phyloP scores from a whole-genome alignment of 2,797 vertebrate genomes.

The Aldrovandia affinis region DNA sequence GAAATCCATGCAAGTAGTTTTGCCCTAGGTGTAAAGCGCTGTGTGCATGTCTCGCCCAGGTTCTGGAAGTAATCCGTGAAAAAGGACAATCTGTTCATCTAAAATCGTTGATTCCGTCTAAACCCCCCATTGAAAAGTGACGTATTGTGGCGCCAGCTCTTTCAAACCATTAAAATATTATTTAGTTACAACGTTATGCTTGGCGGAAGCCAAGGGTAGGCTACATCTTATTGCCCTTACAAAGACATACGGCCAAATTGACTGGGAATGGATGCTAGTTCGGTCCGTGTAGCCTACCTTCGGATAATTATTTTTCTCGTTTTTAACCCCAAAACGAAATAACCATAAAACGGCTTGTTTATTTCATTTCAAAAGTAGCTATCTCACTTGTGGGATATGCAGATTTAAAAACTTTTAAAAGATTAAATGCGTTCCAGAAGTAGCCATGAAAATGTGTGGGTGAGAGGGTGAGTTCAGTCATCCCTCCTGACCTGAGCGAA shows the following conservation, averaged over 20 bases:
- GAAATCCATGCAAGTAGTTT: background rate
- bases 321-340: too few species aligned
- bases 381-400: too few species aligned
- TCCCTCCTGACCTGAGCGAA: too few species aligned
- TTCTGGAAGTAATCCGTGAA: background rate
- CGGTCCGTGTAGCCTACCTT: too few species aligned
- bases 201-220: background rate
- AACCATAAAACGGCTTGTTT: too few species aligned
- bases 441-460: too few species aligned
- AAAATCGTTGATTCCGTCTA: background rate
- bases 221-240: too few species aligned
- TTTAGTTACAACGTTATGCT: background rate
- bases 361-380: too few species aligned
- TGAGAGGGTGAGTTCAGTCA: too few species aligned
- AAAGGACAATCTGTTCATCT: background rate
- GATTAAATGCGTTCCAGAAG: too few species aligned
- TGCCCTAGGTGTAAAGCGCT: conserved; percentile 12
- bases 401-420: too few species aligned
- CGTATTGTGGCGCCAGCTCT: background rate
- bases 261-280: background rate
- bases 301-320: too few species aligned
- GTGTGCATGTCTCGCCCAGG: conserved; percentile 13
- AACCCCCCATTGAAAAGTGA: background rate
- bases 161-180: background rate
- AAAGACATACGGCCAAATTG: background rate